phyloP scores from a whole-genome alignment of 2,113 vertebrate genomes.

The Esox niger region DNA sequence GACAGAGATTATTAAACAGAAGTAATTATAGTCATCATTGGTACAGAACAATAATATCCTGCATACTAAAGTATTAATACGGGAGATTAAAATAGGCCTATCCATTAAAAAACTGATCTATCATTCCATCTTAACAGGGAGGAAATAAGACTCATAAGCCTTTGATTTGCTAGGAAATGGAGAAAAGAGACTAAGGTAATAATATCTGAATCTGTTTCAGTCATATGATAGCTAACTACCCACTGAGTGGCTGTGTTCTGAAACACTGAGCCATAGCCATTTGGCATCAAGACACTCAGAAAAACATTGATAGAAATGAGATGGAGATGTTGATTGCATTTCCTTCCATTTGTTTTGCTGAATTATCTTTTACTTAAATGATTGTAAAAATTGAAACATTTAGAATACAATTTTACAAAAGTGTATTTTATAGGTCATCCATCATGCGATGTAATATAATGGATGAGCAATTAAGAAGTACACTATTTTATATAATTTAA shows the following conservation, averaged over 20 bases:
- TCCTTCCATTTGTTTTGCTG: too few species aligned
- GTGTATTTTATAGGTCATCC: constrained; percentile 55
- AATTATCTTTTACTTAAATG: too few species aligned
- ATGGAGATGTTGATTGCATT: neutral
- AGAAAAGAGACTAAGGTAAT: constrained; percentile 55
- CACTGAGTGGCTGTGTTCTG: too few species aligned
- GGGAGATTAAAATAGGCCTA: constrained; percentile 80
- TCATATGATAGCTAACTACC: too few species aligned
- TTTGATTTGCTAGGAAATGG: constrained; percentile 76
- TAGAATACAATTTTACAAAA: too few species aligned
- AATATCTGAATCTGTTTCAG: too few species aligned
- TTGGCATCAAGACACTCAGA: too few species aligned
- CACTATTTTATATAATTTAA: constrained; percentile 54
- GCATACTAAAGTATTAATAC: constrained; percentile 80
- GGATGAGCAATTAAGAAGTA: constrained; percentile 58
- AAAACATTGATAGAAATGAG: constrained; percentile 33
- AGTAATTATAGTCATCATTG: constrained; percentile 82
- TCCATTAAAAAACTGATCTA: constrained; percentile 79
- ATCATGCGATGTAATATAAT: constrained; percentile 47
- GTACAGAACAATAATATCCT: constrained; percentile 85
- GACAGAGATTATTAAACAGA: constrained; percentile 82
- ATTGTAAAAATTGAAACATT: too few species aligned
- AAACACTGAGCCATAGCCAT: too few species aligned
- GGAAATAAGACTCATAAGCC: constrained; percentile 79
- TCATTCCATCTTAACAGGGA: constrained; percentile 74